Conservation (phyloP, 30 jellyfish, hydroid and myxozoan genomes). For the Pseudorhiza aurosa region DNA sequence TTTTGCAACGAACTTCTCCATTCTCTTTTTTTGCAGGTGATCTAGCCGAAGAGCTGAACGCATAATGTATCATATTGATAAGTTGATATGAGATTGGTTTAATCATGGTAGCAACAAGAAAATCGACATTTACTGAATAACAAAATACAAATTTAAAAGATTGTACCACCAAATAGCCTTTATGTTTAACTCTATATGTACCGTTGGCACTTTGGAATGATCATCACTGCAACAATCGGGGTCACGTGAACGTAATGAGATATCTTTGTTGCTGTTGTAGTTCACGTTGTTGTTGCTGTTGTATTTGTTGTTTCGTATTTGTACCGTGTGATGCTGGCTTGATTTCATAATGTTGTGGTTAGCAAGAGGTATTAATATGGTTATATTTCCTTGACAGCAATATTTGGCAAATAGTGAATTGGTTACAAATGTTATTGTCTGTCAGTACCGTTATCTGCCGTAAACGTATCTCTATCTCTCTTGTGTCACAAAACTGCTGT, state of each 20-base stretch:
- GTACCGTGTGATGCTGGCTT: conserved; percentile 59
- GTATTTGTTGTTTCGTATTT: conserved; percentile 13
- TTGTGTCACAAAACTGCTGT: too few relatives aligned
- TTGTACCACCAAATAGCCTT: conserved; percentile 41
- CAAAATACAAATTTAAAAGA: conserved; percentile 2
- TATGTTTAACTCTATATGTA: conserved; percentile 39
- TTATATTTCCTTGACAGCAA: conserved; percentile 23
- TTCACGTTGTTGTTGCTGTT: conserved; percentile 12
- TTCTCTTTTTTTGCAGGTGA: conserved; percentile 73
- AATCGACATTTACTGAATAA: conserved; percentile 1
- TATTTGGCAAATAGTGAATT: conserved; percentile 43
- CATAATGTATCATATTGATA: conserved; percentile 11
- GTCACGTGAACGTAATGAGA: conserved; percentile 39
- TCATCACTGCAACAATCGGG: conserved; percentile 58
- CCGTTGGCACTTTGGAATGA: conserved; percentile 59
- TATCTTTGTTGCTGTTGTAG: conserved; percentile 35
- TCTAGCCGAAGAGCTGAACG: conserved; percentile 69
- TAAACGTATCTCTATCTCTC: too few relatives aligned
- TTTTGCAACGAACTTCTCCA: too few relatives aligned
- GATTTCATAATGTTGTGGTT: conserved; percentile 64
- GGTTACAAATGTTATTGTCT: not conserved
- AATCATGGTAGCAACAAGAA: conserved; percentile 51
- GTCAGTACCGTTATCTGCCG: not conserved
- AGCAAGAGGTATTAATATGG: conserved; percentile 29
- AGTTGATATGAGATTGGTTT: conserved; percentile 50